These are phyloP conservation scores for Myotis planiceps DNA, from an alignment of 2,797 vertebrate genomes.

Conservation along the genomic window DNA sequence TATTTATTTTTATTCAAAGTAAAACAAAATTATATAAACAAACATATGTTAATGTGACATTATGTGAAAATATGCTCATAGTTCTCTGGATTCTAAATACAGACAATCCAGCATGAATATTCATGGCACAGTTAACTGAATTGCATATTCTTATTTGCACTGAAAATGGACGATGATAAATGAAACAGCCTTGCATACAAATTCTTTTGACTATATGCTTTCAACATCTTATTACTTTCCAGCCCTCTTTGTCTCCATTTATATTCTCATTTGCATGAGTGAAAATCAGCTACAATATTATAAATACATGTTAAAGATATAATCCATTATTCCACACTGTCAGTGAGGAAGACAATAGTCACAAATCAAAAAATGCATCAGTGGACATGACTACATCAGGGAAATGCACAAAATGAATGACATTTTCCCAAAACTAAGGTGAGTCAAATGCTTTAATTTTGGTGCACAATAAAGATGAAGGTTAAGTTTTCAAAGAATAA, in stretches of 20 bases:
- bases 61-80: slow-evolving; percentile 65
- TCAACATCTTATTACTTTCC: slow-evolving; percentile 27
- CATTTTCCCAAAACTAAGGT: neutral
- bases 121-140: slow-evolving; percentile 64
- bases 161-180: slow-evolving; percentile 70
- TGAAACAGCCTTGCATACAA: slow-evolving; percentile 61
- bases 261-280: slow-evolving; percentile 39
- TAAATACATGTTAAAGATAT: neutral
- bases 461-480: neutral
- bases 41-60: slow-evolving; percentile 70
- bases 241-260: slow-evolving; percentile 20
- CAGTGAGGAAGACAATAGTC: neutral
- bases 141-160: slow-evolving; percentile 64
- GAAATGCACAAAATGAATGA: neutral
- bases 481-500: neutral
- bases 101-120: slow-evolving; percentile 68
- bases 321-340: neutral
- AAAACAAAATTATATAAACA: slow-evolving; percentile 74
- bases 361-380: neutral
- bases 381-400: neutral
- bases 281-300: slow-evolving; percentile 40
- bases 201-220: slow-evolving; percentile 51
- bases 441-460: neutral
- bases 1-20: slow-evolving; percentile 68
- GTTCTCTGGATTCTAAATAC: slow-evolving; percentile 70